Evolutionary conservation across 2,797 vertebrate genomes (phyloP).

Genomic region (Crocodylus rhombifer): DNA sequence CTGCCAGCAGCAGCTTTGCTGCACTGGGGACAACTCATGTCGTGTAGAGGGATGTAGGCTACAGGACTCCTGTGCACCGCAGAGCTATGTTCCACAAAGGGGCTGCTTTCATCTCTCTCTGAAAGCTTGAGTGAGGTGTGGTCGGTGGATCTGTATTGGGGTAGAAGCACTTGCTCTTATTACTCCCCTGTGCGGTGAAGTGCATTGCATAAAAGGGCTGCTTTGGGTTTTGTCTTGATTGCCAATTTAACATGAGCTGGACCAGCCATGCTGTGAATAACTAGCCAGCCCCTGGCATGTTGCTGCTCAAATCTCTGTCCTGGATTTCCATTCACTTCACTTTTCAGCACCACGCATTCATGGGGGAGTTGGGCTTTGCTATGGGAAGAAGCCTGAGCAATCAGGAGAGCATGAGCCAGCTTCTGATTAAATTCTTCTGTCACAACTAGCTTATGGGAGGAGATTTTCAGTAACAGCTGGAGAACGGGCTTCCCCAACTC

Average conservation of each 20-base stretch:
- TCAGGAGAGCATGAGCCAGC: background rate
- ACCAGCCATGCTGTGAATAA: constrained; percentile 10
- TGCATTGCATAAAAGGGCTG: constrained; percentile 17
- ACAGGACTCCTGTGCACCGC: background rate
- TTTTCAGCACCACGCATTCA: background rate
- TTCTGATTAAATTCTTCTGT: no score
- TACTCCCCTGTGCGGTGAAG: background rate
- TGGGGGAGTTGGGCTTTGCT: background rate
- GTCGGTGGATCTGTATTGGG: accelerated
- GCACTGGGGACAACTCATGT: background rate
- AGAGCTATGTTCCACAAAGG: background rate
- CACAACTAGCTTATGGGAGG: background rate
- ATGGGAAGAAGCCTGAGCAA: background rate
- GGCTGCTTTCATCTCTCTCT: background rate
- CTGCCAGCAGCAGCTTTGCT: background rate
- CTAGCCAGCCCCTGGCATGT: background rate
- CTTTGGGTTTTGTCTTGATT: background rate
- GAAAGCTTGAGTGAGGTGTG: background rate
- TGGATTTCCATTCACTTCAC: background rate
- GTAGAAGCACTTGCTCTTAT: background rate
- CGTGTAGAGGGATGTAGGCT: no score
- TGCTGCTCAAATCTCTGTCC: background rate
- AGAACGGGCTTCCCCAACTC: background rate
- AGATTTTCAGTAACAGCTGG: background rate
- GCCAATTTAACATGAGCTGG: constrained; percentile 45